Conservation (phyloP, 2,797 vertebrate species). For the Anguilla megastoma region DNA sequence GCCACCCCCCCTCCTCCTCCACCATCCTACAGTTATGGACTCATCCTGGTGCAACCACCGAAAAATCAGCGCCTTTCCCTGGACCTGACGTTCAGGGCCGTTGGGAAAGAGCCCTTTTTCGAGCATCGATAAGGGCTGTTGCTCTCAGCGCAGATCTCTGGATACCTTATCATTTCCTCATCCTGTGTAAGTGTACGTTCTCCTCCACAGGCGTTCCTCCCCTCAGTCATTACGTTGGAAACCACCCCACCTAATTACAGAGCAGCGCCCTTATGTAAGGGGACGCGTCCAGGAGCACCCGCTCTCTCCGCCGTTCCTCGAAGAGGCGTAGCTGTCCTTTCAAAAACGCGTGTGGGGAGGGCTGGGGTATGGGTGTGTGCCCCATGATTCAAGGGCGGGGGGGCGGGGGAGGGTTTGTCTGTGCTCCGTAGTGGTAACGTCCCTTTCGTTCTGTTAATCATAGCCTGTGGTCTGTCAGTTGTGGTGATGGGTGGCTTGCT, state of each 20-base stretch:
- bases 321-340: conserved; percentile 10
- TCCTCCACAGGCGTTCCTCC: not conserved
- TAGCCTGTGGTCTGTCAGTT: not conserved
- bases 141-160: conserved; percentile 15
- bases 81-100: not conserved
- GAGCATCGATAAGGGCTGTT: not conserved
- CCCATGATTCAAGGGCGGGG: not conserved
- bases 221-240: conserved; percentile 15
- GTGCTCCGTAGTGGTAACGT: not conserved
- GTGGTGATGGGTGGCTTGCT: not conserved
- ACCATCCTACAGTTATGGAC: not conserved
- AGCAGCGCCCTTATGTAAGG: conserved; percentile 25
- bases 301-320: conserved; percentile 29
- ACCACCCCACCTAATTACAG: conserved; percentile 21
- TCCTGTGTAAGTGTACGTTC: conserved; percentile 33
- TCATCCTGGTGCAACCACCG: not conserved
- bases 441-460: not conserved
- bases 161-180: conserved; percentile 34
- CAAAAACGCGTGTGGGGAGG: not conserved
- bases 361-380: conserved; percentile 21
- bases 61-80: not conserved
- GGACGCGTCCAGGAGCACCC: not conserved
- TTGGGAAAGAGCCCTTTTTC: not conserved
- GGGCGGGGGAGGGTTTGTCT: not conserved
- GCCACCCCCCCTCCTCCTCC: not conserved